phyloP scores from a whole-genome alignment of 2,888 invertebrate genomes.

The Rhodophaea formosa region DNA sequence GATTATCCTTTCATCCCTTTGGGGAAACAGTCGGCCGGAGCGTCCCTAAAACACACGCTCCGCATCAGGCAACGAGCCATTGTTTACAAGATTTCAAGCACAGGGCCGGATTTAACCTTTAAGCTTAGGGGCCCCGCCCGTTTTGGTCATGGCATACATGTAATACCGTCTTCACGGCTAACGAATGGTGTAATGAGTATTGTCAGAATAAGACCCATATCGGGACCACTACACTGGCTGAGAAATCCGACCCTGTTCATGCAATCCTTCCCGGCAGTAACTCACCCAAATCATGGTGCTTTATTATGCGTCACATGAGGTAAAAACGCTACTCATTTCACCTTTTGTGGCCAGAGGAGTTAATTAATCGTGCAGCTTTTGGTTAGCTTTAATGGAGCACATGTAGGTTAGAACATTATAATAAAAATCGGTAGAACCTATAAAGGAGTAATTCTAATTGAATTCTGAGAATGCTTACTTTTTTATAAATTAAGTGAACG shows the following conservation, averaged over 20 bases:
- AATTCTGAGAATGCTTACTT: too few species aligned
- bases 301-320: slow-evolving; percentile 20
- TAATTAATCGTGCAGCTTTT: not conserved
- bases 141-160: too few species aligned
- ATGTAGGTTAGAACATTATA: not conserved
- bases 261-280: slow-evolving; percentile 5
- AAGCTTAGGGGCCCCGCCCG: too few species aligned
- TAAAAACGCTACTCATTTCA: slow-evolving; percentile 21
- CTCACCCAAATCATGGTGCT: slow-evolving; percentile 20
- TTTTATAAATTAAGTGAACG: too few species aligned
- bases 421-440: not conserved
- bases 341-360: slow-evolving; percentile 8
- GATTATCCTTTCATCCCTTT: slow-evolving; percentile 22
- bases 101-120: not conserved
- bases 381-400: not conserved
- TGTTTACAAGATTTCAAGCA: slow-evolving; percentile 23
- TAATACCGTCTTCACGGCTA: too few species aligned
- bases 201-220: too few species aligned
- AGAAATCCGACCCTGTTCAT: too few species aligned
- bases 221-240: too few species aligned
- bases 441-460: too few species aligned
- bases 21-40: slow-evolving; percentile 4
- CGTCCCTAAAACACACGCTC: not conserved
- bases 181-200: too few species aligned
- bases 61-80: slow-evolving; percentile 18